Evolutionary conservation across 2,113 vertebrate genomes (phyloP).

Genomic region (Marcusenius ussheri): DNA sequence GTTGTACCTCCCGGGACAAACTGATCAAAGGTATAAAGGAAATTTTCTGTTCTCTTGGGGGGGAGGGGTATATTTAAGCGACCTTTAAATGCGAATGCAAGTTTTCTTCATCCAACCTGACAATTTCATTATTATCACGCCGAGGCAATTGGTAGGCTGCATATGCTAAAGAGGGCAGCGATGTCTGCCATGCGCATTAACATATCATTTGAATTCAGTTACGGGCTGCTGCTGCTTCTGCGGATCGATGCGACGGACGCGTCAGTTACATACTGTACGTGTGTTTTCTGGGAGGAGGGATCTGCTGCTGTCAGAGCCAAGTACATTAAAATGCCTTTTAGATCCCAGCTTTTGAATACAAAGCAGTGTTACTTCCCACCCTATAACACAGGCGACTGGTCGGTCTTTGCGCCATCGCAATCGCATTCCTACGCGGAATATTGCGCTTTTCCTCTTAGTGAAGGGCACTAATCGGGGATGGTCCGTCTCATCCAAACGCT

Average conservation of each 20-base stretch:
- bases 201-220: slow-evolving; percentile 69
- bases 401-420: slow-evolving; percentile 62
- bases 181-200: slow-evolving; percentile 57
- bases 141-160: slow-evolving; percentile 49
- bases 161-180: slow-evolving; percentile 66
- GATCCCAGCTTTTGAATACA: slow-evolving; percentile 56
- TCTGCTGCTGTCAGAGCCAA: slow-evolving; percentile 63
- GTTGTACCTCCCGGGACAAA: not conserved
- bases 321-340: slow-evolving; percentile 65
- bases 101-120: slow-evolving; percentile 34
- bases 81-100: not conserved
- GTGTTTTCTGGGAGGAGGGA: slow-evolving; percentile 46
- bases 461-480: slow-evolving; percentile 52
- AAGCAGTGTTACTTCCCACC: slow-evolving; percentile 28
- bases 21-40: not conserved
- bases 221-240: slow-evolving; percentile 55
- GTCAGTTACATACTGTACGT: slow-evolving; percentile 54
- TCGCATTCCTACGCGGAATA: slow-evolving; percentile 53
- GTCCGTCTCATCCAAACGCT: slow-evolving; percentile 55
- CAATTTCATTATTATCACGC: slow-evolving; percentile 62
- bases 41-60: not conserved
- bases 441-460: slow-evolving; percentile 45
- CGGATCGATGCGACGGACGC: slow-evolving; percentile 58
- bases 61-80: not conserved
- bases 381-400: slow-evolving; percentile 61